Evolutionary conservation across 2,797 vertebrate genomes (phyloP), one percentile per base, ranked within the genome.

Genomic region (Microhierax caerulescens): DNA sequence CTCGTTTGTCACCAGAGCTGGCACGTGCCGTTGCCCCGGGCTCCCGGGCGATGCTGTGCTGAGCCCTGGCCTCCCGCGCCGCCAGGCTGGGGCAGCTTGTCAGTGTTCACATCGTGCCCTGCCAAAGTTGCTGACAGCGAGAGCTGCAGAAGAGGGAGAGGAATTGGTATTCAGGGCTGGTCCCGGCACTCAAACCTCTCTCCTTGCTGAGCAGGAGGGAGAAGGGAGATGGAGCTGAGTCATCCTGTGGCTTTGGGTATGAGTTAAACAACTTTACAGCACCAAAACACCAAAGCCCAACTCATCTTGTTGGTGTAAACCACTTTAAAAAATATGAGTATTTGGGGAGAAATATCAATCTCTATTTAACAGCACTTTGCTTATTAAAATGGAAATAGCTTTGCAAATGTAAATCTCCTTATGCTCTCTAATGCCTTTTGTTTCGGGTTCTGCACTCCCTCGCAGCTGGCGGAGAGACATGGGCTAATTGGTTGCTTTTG

Each of bases 361-460:
- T 96, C 95, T 92, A 81, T 95, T 96, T 96, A 96, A 77, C 88
- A 64, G 95, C 92, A 24, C 95, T 95, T 87, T 80, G 84, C 92
- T 88, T 93, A 94, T 91, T 95, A 93, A 93, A 94, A 96, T 90
- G 96, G 91, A 95, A 96, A 95, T 91, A 67, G 89, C 95, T 94
- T 93, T 91, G 87, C 81, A 90, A 91, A 96, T 91, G 95, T 95
- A 93, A 94, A 94, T 94, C 91, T 96, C 96, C 93, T 91, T 90
- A 76, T 95, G 94, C 50, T 96, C 78, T 88, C 84, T 92, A 80
- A 95, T 77, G 93, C 93, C 91, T 96, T 93, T 96, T 95, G 94
- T 91, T 95, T 93, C 72, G 2, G 2, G 84, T 34, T 82, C 75
- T 5, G 13, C 1, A 3, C 81, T 93, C 84, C 39, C 74, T 56